A percentile compares a stretch with the other conserved stretches of the same genome.
Conservation (phyloP, 2,797 vertebrate genomes). For the Tenualosa ilisha region DNA sequence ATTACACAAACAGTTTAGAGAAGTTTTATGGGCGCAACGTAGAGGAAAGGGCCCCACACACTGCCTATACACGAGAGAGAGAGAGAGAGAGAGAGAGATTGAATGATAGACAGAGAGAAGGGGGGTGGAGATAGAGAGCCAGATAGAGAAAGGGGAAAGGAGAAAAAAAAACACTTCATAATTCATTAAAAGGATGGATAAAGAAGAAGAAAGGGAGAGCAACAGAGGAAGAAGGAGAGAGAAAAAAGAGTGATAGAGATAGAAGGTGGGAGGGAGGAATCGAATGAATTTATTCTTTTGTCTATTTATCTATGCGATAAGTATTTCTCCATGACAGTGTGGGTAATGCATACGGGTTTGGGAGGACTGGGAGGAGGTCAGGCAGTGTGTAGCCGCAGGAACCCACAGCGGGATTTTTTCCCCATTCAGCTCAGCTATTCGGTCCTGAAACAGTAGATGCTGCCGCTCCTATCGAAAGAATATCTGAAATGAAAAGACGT, state of each 20-base stretch:
- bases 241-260: neutral
- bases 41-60: constrained; percentile 54
- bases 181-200: constrained; percentile 51
- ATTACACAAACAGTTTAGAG: constrained; percentile 76
- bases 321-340: neutral
- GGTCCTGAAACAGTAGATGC: neutral
- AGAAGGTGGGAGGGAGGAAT: neutral
- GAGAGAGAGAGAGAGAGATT: neutral
- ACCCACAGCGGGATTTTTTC: neutral
- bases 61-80: constrained; percentile 41
- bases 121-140: neutral
- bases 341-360: neutral
- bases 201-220: neutral
- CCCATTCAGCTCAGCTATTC: neutral
- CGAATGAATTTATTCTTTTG: neutral
- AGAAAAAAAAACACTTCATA: neutral
- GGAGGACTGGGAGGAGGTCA: neutral
- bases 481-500: constrained; percentile 4
- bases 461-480: neutral
- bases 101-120: neutral
- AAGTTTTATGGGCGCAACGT: constrained; percentile 74
- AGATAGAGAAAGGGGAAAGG: neutral
- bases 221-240: neutral
- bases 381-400: neutral
- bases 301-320: neutral